Conservation (phyloP, 2,888 invertebrate species). For the Rotaria socialis region DNA sequence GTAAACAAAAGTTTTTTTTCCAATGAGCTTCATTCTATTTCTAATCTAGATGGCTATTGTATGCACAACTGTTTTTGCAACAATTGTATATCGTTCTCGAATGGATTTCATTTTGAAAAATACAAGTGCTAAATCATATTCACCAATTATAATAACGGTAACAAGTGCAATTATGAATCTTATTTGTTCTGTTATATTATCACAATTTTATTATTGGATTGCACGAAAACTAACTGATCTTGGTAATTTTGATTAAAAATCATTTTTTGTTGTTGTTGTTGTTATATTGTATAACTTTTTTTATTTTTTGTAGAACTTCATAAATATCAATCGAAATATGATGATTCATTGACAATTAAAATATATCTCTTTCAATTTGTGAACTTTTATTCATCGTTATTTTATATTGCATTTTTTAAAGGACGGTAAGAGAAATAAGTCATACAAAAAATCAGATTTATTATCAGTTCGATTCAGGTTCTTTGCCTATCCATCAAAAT, state of each 20-base stretch:
- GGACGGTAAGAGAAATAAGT: constrained; percentile 55
- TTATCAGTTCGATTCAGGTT: background rate
- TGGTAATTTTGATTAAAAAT: constrained; percentile 57
- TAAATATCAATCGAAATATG: constrained; percentile 59
- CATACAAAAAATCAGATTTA: background rate
- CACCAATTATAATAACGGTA: constrained; percentile 62
- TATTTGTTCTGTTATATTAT: constrained; percentile 64
- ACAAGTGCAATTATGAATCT: constrained; percentile 64
- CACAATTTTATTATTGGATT: constrained; percentile 63
- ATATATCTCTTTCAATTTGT: constrained; percentile 61
- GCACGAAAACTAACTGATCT: constrained; percentile 64
- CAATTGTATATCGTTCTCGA: constrained; percentile 28
- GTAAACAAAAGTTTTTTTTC: constrained; percentile 48
- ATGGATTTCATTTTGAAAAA: constrained; percentile 35
- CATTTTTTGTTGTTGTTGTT: background rate
- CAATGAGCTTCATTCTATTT: background rate
- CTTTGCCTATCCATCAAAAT: background rate
- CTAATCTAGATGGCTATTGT: constrained; percentile 35
- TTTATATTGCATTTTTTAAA: constrained; percentile 60
- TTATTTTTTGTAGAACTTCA: constrained; percentile 57
- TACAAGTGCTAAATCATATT: constrained; percentile 54
- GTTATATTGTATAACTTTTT: too few species aligned
- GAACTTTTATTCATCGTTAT: constrained; percentile 60
- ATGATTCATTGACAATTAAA: constrained; percentile 59
- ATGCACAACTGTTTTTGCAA: constrained; percentile 29